phyloP scores from a whole-genome alignment of 1,140 invertebrate species.

The Papilio polytes region DNA sequence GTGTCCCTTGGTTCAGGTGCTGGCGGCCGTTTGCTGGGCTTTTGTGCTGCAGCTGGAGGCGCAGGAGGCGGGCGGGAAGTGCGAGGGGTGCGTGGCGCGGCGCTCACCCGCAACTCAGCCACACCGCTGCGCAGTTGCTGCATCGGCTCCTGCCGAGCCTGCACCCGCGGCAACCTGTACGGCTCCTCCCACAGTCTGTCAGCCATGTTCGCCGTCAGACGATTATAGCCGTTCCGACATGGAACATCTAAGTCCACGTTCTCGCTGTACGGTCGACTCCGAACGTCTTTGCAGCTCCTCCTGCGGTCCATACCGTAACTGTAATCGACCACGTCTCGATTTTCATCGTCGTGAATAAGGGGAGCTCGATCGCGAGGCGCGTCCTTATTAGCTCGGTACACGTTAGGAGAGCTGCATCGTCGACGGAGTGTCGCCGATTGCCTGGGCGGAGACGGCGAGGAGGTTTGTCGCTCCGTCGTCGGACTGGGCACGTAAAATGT shows the following conservation, averaged over 20 bases:
- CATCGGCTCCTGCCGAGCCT: slow-evolving; percentile 70
- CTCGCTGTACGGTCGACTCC: slow-evolving; percentile 81
- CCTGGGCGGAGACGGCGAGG: slow-evolving; percentile 69
- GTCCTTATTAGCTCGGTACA: slow-evolving; percentile 74
- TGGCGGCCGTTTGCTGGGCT: slow-evolving; percentile 65
- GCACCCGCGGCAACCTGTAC: slow-evolving; percentile 70
- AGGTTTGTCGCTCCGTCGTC: slow-evolving; percentile 62
- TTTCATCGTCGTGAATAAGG: slow-evolving; percentile 73
- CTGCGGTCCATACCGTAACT: slow-evolving; percentile 66
- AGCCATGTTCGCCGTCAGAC: slow-evolving; percentile 58
- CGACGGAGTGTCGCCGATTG: slow-evolving; percentile 69
- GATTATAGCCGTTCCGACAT: slow-evolving; percentile 72
- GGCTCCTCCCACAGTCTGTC: slow-evolving; percentile 76
- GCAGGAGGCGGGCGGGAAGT: slow-evolving; percentile 66
- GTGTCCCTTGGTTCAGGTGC: slow-evolving; percentile 78
- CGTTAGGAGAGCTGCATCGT: slow-evolving; percentile 80
- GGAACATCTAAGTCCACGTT: slow-evolving; percentile 71
- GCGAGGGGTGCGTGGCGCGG: slow-evolving; percentile 68
- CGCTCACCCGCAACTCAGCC: slow-evolving; percentile 72
- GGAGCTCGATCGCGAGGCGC: slow-evolving; percentile 59
- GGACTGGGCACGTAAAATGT: slow-evolving; percentile 89
- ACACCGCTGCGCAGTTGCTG: slow-evolving; percentile 72
- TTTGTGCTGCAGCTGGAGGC: slow-evolving; percentile 58
- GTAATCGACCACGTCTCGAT: slow-evolving; percentile 72
- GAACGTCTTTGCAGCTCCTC: slow-evolving; percentile 61